Percentiles rank a stretch among this genome's conserved stretches.
Conservation (phyloP, 2,797 vertebrate genomes). For the Acanthurus tractus region DNA sequence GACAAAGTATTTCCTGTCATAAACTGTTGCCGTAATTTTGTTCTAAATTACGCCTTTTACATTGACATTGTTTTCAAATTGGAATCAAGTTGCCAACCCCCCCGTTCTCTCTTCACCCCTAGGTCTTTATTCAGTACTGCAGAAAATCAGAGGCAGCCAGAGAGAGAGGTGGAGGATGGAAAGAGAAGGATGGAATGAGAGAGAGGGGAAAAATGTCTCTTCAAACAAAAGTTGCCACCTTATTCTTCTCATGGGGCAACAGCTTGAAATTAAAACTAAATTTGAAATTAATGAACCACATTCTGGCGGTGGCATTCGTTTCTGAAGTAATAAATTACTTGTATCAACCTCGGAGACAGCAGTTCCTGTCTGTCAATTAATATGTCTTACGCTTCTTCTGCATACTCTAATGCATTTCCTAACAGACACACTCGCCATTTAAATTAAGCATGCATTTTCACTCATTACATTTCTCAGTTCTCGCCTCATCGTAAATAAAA, state of each 20-base stretch:
- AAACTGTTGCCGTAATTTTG: constrained; percentile 75
- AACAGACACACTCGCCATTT: constrained; percentile 99
- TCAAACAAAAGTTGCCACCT: constrained; percentile 99
- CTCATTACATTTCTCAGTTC: constrained; percentile 94
- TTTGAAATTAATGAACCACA: constrained; percentile 99
- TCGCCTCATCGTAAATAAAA: constrained; percentile 96
- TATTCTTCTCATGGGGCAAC: constrained; percentile 99
- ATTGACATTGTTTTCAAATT: constrained; percentile 90
- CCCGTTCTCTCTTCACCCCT: constrained; percentile 47
- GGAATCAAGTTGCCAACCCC: constrained; percentile 81
- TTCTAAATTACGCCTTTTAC: constrained; percentile 73
- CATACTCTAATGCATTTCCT: constrained; percentile 97
- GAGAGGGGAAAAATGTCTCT: constrained; percentile 88
- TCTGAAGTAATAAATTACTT: constrained; percentile 99
- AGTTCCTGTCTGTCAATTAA: constrained; percentile 99
- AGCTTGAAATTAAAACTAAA: constrained; percentile 99
- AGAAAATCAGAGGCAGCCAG: constrained; percentile 78
- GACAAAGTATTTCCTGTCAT: constrained; percentile 68
- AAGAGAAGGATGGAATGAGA: constrained; percentile 64
- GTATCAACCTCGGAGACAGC: constrained; percentile 99
- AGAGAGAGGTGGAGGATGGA: constrained; percentile 73
- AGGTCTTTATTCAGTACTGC: constrained; percentile 90
- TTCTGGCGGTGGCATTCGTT: constrained; percentile 99
- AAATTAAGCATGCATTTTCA: constrained; percentile 99
- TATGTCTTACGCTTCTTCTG: constrained; percentile 98